Evolutionary conservation across 2,888 invertebrate genomes (phyloP), one percentile per base, ranked within the genome.

Genomic region (Drosophila paramelanica): DNA sequence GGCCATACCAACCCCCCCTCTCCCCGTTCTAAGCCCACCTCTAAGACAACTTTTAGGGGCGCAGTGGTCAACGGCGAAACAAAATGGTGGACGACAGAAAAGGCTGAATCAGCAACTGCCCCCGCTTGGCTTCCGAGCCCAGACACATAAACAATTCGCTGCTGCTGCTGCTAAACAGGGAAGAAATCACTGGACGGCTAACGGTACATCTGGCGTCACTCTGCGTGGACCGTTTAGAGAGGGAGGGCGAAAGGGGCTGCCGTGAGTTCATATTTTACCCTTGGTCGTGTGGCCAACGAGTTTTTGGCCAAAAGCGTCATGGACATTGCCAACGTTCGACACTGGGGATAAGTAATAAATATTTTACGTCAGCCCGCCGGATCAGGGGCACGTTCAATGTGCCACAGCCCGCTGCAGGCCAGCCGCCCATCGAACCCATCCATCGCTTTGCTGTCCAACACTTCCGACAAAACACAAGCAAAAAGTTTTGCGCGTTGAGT

Each of bases 321-420:
- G 72, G 65, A 64, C 77, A 65, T 59, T 2, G 36, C 31, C 38
- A 56, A 39, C 43, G 68, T 58, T 58, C 60, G 45, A 62, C 45
- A 65, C 46, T 49, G 70, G 42, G 77, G 74, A 86, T 81, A 86
- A 83, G 87, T 86, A 88, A 88, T 83, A 83, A 86, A 83, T 83
- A 83, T 86, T 83, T 84, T 55, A 81, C 72, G 78, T 81, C 75
- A 86, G 69, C 14, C 61, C 67, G 36, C 55, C 61, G 77, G 79
- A 79, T 79, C 75, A 66, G 64, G 73, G 52, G 46, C 67, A 79
- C 67, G 55, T 65, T 75, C 65, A 61, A 52, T 58, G 61, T 13
- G 36, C 36, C n/a, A 5, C 14, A 14, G 20, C 8, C 14, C 13
- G 25, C 20, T 0, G 17, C 5, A 1, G 17, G 3, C 13, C 52